A percentile compares a stretch with the other conserved stretches of the same genome.
phyloP scores from a whole-genome alignment of 1,140 invertebrate species.

The Phenacoccus solenopsis region DNA sequence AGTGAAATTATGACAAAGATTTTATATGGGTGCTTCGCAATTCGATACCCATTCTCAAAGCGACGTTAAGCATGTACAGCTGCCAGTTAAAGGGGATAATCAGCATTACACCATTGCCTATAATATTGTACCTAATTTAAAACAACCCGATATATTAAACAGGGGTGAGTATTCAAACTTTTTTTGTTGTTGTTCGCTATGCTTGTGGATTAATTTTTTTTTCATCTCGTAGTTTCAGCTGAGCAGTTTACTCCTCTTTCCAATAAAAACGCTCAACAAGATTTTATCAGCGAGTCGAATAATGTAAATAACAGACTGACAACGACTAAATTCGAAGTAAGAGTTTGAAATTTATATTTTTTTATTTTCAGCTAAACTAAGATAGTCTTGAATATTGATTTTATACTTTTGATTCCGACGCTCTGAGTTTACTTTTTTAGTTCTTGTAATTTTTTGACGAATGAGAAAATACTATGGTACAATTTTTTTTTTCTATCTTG shows the following conservation, averaged over 20 bases:
- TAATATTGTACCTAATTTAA: conserved; percentile 37
- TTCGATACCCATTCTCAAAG: conserved; percentile 32
- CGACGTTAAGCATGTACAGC: conserved; percentile 41
- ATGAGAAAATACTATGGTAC: no score
- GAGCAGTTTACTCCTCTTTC: not conserved
- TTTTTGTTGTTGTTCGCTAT: no score
- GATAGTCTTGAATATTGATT: no score
- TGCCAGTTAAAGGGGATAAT: conserved; percentile 39
- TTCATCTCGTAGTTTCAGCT: not conserved
- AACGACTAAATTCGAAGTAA: not conserved
- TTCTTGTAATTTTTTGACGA: no score
- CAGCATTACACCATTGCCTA: conserved; percentile 42
- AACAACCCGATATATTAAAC: conserved; percentile 42
- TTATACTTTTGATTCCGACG: no score
- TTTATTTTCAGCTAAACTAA: no score
- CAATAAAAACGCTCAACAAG: not conserved
- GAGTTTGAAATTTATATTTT: no score
- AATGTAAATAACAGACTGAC: not conserved
- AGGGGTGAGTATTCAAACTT: conserved; percentile 35
- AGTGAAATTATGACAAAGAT: not conserved
- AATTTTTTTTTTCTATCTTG: no score
- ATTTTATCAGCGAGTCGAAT: not conserved
- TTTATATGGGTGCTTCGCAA: not conserved
- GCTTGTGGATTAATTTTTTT: no score
- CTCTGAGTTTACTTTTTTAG: no score